Conservation (phyloP, 2,113 vertebrate genomes). For the Vulpes ferrilata region DNA sequence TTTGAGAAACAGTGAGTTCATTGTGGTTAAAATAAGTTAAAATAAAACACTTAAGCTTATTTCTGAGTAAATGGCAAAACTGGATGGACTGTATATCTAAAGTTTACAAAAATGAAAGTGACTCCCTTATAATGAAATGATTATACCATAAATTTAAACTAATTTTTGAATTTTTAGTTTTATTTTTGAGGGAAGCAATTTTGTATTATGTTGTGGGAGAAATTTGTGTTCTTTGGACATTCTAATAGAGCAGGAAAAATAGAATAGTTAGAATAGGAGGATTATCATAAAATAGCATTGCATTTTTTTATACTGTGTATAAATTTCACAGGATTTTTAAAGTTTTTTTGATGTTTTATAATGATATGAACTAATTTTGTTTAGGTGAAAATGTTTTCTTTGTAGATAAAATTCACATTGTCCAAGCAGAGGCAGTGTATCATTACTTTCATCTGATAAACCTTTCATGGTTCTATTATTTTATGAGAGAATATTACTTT, state of each 20-base stretch:
- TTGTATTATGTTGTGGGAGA: background rate
- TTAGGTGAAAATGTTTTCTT: background rate
- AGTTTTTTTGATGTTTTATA: background rate
- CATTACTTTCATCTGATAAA: background rate
- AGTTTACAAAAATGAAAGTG: background rate
- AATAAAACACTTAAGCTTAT: background rate
- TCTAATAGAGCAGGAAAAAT: background rate
- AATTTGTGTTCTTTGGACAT: background rate
- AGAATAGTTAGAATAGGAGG: background rate
- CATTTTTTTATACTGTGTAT: background rate
- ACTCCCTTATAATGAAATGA: background rate
- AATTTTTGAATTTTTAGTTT: background rate
- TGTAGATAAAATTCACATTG: background rate
- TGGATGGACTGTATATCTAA: background rate
- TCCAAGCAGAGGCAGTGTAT: background rate
- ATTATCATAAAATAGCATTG: background rate
- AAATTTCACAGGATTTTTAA: slow-evolving; percentile 8
- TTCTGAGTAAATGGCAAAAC: background rate
- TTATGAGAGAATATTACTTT: slow-evolving; percentile 36
- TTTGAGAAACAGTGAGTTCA: background rate
- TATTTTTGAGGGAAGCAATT: background rate
- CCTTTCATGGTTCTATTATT: slow-evolving; percentile 25
- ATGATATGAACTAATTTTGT: background rate
- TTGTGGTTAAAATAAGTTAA: background rate
- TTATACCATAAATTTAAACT: background rate